A percentile compares a stretch with the other conserved stretches of the same genome.
Evolutionary conservation across 2,113 vertebrate species (phyloP).

Genomic region (Heloderma charlesbogerti): DNA sequence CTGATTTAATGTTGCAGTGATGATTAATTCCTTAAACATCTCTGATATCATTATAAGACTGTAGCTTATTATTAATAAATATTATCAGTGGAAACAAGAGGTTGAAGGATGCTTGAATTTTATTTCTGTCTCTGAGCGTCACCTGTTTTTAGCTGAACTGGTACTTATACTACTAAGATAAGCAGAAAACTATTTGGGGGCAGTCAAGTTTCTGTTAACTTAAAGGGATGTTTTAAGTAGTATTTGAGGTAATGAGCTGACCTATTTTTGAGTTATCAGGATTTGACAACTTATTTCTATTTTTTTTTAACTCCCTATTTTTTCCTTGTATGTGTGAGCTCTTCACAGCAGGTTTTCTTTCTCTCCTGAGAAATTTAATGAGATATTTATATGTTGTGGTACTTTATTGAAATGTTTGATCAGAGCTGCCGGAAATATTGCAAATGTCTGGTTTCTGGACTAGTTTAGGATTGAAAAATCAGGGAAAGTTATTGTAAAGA

Average conservation of each 20-base stretch:
- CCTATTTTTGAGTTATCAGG: background rate
- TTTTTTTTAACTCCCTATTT: background rate
- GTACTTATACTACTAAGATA: background rate
- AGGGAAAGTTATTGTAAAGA: background rate
- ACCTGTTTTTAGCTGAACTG: background rate
- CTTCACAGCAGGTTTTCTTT: slow-evolving; percentile 13
- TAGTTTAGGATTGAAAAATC: background rate
- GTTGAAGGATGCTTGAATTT: background rate
- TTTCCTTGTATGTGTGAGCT: background rate
- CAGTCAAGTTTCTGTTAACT: background rate
- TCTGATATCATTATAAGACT: slow-evolving; percentile 11
- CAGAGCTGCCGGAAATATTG: background rate
- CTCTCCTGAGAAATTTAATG: background rate
- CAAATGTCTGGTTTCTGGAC: background rate
- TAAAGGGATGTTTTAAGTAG: background rate
- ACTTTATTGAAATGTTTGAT: background rate
- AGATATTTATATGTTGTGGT: background rate
- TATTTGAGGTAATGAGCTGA: background rate
- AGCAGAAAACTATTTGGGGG: background rate
- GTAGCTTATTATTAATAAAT: slow-evolving; percentile 9
- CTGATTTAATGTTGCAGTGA: background rate
- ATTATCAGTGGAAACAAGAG: background rate
- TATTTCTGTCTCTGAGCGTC: background rate
- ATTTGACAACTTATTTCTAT: background rate
- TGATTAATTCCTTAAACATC: slow-evolving; percentile 11